Percentiles rank a stretch among this genome's conserved stretches.
These are phyloP conservation scores for Hexactinellida sp. DNA, from an alignment of 37 sponge, comb jelly and placozoan genomes.

Conservation along the genomic window DNA sequence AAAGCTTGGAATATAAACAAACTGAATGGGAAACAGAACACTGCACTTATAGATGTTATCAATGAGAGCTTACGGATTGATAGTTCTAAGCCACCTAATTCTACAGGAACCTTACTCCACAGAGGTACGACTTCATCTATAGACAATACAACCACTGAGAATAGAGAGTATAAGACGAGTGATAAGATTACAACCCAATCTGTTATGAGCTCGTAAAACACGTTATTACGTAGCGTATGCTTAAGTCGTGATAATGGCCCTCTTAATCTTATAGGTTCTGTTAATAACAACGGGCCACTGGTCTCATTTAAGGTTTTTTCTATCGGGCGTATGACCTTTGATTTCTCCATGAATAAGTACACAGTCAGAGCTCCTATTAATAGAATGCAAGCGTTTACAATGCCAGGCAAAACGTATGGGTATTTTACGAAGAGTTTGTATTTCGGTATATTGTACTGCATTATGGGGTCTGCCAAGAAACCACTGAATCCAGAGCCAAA, in stretches of 20 bases:
- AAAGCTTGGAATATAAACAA: neutral
- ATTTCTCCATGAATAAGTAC: neutral
- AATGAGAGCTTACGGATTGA: neutral
- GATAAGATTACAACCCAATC: neutral
- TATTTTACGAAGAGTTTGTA: neutral
- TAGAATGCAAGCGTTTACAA: neutral
- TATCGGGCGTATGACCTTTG: neutral
- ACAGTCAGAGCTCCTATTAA: neutral
- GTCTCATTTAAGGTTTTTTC: neutral
- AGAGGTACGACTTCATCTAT: neutral
- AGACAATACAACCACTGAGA: neutral
- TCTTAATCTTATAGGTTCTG: neutral
- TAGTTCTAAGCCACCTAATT: neutral
- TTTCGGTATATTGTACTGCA: conserved; percentile 30
- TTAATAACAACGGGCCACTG: neutral
- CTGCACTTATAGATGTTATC: neutral
- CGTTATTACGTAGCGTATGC: neutral
- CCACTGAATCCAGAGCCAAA: conserved; percentile 51
- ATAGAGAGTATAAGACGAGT: neutral
- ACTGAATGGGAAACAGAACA: neutral
- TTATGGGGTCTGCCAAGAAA: conserved; percentile 44
- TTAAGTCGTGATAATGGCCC: neutral
- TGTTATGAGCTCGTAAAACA: neutral
- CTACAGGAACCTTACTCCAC: neutral
- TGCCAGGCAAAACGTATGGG: neutral